These are phyloP conservation scores for Mystacides longicornis DNA, from an alignment of 2,888 invertebrate genomes.

Conservation along the genomic window DNA sequence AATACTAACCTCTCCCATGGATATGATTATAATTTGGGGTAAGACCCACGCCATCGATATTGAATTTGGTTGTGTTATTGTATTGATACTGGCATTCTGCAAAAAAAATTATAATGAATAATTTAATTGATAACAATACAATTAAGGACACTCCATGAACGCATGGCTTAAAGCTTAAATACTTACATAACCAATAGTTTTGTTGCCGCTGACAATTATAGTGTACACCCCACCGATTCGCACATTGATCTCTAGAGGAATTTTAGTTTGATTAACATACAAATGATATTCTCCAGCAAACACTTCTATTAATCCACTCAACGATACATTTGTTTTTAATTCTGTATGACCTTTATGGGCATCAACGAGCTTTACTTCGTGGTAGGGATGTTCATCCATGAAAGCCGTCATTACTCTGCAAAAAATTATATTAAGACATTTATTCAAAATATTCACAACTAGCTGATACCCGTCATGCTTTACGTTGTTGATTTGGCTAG, in stretches of 20 bases:
- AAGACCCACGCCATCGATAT: slow-evolving; percentile 68
- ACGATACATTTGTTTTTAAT: slow-evolving; percentile 14
- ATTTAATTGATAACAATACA: too few relatives aligned
- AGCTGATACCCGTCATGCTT: background rate
- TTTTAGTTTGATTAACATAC: slow-evolving; percentile 22
- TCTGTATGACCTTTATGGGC: slow-evolving; percentile 14
- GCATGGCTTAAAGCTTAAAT: too few relatives aligned
- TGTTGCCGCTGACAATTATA: slow-evolving; percentile 30
- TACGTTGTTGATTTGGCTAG: too few relatives aligned
- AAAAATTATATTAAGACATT: background rate
- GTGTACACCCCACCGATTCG: slow-evolving; percentile 41
- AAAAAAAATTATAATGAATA: too few relatives aligned
- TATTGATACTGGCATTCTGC: slow-evolving; percentile 35
- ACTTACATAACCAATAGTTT: slow-evolving; percentile 27
- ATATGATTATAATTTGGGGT: slow-evolving; percentile 77
- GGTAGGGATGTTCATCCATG: background rate
- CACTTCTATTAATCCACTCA: slow-evolving; percentile 24
- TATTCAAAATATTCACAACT: background rate
- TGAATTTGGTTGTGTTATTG: slow-evolving; percentile 56
- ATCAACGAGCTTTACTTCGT: slow-evolving; percentile 17
- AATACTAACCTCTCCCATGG: slow-evolving; percentile 63
- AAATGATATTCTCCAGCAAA: slow-evolving; percentile 29
- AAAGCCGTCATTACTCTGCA: slow-evolving; percentile 18
- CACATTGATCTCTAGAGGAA: slow-evolving; percentile 24
- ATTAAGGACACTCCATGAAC: too few relatives aligned